Evolutionary conservation across 1,140 invertebrate genomes (phyloP), one percentile per base, ranked within the genome.

Genomic region (Tetranychus cinnabarinus): DNA sequence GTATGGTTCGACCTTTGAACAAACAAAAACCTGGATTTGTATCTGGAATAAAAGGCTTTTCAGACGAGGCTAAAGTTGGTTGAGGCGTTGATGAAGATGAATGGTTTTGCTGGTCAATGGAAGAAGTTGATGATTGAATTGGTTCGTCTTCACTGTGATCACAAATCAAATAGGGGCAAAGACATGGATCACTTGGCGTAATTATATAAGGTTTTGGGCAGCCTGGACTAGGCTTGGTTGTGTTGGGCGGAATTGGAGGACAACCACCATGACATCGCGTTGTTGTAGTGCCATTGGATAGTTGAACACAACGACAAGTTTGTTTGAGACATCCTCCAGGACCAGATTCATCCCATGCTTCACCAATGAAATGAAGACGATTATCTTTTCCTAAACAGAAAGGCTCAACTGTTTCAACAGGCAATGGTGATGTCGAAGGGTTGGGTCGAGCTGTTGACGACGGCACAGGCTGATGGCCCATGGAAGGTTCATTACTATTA

Each of bases 351-450:
- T 63, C 60, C 68, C 68, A 69, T 13, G 62, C 63, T 5, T 69
- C 65, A n/a, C 63, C 65, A 1, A 68, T 50, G 13, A 39, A 37
- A 31, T 60, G 33, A 47, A 63, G 64, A 2, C 55, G 31, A 33
- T 61, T 84, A 58, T 81, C 79, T 31, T 69, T 70, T 31, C 82
- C 80, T 54, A 82, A 73, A 67, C 82, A 81, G 42, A 65, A 59
- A 2, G 61, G 58, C 31, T 61, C 55, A 48, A 45, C 56, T 23
- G 58, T n/a, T 23, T 23, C 23, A 6, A 8, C 58, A 13, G 39
- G 42, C 13, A 42, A 10, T 6, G 39, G 1, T 42, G 39, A 10
- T 42, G 39, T 5, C 10, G 39, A 10, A 42, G 5, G 5, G 5
- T 6, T 10, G 5, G 39, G 39, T 42, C 5, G 10, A 5, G 39